These are phyloP conservation scores for Zaprionus africanus DNA, from an alignment of 1,140 invertebrate species.

Conservation along the genomic window DNA sequence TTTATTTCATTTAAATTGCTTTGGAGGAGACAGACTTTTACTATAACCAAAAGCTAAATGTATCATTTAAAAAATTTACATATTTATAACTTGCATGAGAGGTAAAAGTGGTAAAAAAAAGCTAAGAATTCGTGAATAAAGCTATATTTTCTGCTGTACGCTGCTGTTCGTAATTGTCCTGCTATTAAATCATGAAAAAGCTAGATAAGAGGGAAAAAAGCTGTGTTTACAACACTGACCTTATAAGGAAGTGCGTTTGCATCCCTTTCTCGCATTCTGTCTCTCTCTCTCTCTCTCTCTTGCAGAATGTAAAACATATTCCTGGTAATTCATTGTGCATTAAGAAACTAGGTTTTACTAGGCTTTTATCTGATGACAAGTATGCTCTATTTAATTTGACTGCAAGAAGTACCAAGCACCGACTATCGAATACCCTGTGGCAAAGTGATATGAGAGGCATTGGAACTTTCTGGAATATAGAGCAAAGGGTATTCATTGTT, in stretches of 20 bases:
- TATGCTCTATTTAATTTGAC: background rate
- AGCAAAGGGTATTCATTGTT: background rate
- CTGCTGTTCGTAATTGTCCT: too few species aligned
- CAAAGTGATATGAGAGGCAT: background rate
- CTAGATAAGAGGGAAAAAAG: too few species aligned
- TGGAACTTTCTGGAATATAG: background rate
- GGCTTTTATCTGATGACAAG: constrained; percentile 3
- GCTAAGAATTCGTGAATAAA: too few species aligned
- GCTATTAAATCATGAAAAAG: too few species aligned
- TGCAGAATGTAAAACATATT: background rate
- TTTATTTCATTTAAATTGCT: too few species aligned
- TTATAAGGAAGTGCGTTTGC: background rate
- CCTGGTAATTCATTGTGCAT: background rate
- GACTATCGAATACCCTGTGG: background rate
- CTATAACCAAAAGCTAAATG: too few species aligned
- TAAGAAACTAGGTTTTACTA: background rate
- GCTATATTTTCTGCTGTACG: too few species aligned
- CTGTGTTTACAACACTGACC: too few species aligned
- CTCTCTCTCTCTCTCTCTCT: background rate
- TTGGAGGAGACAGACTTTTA: too few species aligned
- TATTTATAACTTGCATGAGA: too few species aligned
- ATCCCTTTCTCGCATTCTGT: background rate
- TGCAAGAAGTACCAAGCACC: background rate
- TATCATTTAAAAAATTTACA: too few species aligned
- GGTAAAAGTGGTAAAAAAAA: too few species aligned